A percentile compares a stretch with the other conserved stretches of the same genome.
These are phyloP conservation scores for Emydoidea blandingii DNA, from an alignment of 2,797 vertebrate genomes.

Conservation along the genomic window DNA sequence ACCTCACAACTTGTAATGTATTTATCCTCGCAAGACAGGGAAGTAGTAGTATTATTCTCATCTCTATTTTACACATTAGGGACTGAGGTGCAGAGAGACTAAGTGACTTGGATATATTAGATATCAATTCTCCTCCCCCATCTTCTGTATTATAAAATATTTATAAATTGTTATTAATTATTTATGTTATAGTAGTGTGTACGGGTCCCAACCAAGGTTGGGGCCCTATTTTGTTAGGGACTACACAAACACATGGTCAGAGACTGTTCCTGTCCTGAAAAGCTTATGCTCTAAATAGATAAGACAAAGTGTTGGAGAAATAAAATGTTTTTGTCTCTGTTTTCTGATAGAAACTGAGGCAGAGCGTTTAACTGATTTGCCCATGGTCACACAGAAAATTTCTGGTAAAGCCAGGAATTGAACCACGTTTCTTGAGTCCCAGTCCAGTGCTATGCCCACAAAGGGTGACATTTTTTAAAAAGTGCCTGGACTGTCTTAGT, in stretches of 20 bases:
- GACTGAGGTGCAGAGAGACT: not conserved
- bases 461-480: rapidly evolving
- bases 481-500: not conserved
- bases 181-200: not conserved
- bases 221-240: not conserved
- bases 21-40: not conserved
- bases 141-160: not conserved
- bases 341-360: not conserved
- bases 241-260: not conserved
- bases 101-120: not conserved
- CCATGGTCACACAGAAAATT: not conserved
- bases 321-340: not conserved
- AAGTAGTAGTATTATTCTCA: not conserved
- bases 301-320: not conserved
- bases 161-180: not conserved
- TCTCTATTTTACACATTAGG: not conserved
- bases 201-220: not conserved
- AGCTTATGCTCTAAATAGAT: rapidly evolving
- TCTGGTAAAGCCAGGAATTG: not conserved
- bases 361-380: not conserved
- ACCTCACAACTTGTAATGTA: not conserved
- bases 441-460: not conserved
- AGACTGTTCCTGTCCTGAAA: not conserved
- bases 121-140: not conserved
- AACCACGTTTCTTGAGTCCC: not conserved